Percentiles rank a stretch among this genome's conserved stretches.
Conservation (phyloP, 2,888 invertebrate genomes). For the Salpingus planirostris region DNA sequence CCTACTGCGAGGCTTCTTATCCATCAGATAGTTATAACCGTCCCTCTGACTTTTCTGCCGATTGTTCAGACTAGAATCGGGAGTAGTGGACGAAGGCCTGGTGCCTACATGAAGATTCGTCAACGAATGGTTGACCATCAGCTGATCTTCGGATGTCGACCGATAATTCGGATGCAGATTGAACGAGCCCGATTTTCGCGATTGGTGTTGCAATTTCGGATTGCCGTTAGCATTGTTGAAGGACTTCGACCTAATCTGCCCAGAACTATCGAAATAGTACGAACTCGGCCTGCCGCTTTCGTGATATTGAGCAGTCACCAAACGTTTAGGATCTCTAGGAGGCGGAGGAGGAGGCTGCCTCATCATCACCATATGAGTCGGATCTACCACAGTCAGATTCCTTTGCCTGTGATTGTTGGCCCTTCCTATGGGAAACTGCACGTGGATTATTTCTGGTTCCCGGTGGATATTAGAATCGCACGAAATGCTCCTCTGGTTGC, state of each 20-base stretch:
- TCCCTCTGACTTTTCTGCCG: slow-evolving; percentile 23
- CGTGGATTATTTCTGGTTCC: slow-evolving; percentile 27
- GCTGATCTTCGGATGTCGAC: slow-evolving; percentile 38
- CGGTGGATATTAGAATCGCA: slow-evolving; percentile 38
- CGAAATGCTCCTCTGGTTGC: slow-evolving; percentile 33
- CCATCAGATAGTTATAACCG: slow-evolving; percentile 57
- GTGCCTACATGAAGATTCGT: slow-evolving; percentile 20
- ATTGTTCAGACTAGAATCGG: slow-evolving; percentile 26
- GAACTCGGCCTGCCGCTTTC: slow-evolving; percentile 42
- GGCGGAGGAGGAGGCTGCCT: slow-evolving; percentile 59
- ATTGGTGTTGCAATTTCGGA: slow-evolving; percentile 15
- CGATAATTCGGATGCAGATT: slow-evolving; percentile 29
- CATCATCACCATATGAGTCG: slow-evolving; percentile 12
- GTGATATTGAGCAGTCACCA: slow-evolving; percentile 40
- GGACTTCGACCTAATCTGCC: slow-evolving; percentile 20
- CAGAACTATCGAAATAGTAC: slow-evolving; percentile 44
- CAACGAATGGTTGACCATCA: slow-evolving; percentile 27
- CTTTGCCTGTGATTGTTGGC: slow-evolving; percentile 26
- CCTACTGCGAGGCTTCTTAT: slow-evolving; percentile 62
- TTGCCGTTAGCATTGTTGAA: slow-evolving; percentile 18
- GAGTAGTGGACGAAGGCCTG: slow-evolving; percentile 38
- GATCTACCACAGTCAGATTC: slow-evolving; percentile 31
- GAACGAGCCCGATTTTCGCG: slow-evolving; percentile 30
- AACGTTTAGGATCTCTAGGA: slow-evolving; percentile 64
- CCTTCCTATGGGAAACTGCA: slow-evolving; percentile 29